Percentiles rank a stretch among this genome's conserved stretches.
These are phyloP conservation scores for Actenoides hombroni DNA, from an alignment of 2,113 vertebrate genomes.

Conservation along the genomic window DNA sequence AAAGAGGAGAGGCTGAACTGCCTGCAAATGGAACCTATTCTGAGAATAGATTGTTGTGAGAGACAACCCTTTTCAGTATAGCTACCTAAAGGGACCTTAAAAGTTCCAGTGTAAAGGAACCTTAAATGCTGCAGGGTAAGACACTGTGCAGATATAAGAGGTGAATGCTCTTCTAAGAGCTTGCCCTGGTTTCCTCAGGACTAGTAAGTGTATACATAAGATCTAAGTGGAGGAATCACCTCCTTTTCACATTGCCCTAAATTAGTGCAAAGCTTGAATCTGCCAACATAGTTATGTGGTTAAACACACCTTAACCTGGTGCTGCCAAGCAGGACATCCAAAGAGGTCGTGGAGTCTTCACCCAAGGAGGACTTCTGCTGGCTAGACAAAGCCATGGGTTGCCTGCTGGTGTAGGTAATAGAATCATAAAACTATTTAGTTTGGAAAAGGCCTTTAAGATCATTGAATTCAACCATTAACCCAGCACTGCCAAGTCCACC, in stretches of 20 bases:
- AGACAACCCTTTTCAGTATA: neutral
- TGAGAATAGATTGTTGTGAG: neutral
- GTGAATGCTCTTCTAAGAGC: neutral
- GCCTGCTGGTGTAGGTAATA: neutral
- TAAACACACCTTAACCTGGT: neutral
- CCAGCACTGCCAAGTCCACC: too few species aligned
- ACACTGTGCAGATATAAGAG: neutral
- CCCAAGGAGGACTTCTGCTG: neutral
- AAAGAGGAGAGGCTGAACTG: neutral
- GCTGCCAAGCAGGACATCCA: neutral
- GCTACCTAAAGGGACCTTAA: neutral
- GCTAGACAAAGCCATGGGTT: neutral
- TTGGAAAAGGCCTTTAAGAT: too few species aligned
- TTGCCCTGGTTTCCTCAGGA: neutral
- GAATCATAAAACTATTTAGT: too few species aligned
- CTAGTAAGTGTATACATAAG: neutral
- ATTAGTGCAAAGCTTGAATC: neutral
- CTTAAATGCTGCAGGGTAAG: neutral
- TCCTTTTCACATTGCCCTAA: neutral
- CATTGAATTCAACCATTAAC: too few species aligned
- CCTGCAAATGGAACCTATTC: neutral
- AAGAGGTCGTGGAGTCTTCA: neutral
- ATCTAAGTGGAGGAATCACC: neutral
- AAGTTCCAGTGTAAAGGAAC: neutral
- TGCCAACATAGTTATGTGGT: neutral